Percentiles rank a stretch among this genome's conserved stretches.
Conservation (phyloP, 2,888 invertebrate species). For the Pseudococcus jackbeardsleyi region DNA sequence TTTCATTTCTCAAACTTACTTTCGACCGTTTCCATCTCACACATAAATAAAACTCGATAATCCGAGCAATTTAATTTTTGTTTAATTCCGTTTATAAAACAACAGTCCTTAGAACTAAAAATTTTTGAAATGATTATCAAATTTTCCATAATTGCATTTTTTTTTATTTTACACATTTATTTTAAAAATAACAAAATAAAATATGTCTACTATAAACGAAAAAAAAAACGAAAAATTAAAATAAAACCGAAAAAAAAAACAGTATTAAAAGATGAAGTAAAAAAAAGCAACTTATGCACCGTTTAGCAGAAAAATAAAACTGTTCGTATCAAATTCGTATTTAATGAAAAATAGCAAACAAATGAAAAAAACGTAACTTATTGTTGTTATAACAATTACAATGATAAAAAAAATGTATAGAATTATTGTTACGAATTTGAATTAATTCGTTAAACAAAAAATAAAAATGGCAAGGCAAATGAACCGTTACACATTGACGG, state of each 20-base stretch:
- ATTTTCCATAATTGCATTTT: constrained; percentile 56
- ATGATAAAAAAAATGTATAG: constrained; percentile 57
- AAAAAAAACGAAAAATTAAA: constrained; percentile 12
- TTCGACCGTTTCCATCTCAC: neutral
- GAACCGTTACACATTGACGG: constrained; percentile 63
- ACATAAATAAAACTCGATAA: constrained; percentile 25
- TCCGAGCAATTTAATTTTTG: constrained; percentile 42
- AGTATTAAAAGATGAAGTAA: constrained; percentile 33
- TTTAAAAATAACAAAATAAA: constrained; percentile 55
- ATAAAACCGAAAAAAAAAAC: neutral
- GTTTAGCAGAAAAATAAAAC: constrained; percentile 59
- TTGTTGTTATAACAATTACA: constrained; percentile 51
- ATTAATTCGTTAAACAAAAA: constrained; percentile 59
- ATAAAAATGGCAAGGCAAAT: constrained; percentile 62
- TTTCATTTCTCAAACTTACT: too few species aligned
- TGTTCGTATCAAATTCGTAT: constrained; percentile 63
- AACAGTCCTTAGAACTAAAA: constrained; percentile 45
- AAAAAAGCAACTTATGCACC: constrained; percentile 59
- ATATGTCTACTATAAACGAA: constrained; percentile 50
- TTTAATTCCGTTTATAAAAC: constrained; percentile 49
- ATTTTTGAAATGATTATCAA: constrained; percentile 52
- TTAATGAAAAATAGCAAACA: constrained; percentile 63
- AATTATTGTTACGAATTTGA: constrained; percentile 62
- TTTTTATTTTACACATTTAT: constrained; percentile 46
- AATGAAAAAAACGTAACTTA: constrained; percentile 51